Conservation (phyloP, 2,113 vertebrate species). For the Sinocyclocheilus rhinocerous region DNA sequence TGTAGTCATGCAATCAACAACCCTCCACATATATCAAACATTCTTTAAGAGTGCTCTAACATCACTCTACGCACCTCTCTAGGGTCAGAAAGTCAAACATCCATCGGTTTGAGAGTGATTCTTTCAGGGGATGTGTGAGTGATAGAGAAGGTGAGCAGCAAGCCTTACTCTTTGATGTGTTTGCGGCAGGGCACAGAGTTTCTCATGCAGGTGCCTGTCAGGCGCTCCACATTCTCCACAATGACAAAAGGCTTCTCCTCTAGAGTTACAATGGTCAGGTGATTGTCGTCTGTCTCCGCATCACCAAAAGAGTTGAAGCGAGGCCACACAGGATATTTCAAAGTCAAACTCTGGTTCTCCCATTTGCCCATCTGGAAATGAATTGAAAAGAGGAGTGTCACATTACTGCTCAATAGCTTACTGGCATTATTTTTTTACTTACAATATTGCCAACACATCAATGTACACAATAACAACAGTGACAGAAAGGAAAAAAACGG, state of each 20-base stretch:
- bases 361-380: constrained; percentile 88
- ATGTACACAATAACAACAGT: background rate
- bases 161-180: constrained; percentile 91
- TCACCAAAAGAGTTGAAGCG: constrained; percentile 91
- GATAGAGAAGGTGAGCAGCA: background rate
- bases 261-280: constrained; percentile 95
- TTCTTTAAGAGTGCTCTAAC: constrained; percentile 30
- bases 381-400: background rate
- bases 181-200: constrained; percentile 96
- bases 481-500: background rate
- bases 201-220: constrained; percentile 94
- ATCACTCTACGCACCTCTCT: background rate
- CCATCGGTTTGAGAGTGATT: background rate
- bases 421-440: background rate
- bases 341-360: constrained; percentile 91
- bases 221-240: constrained; percentile 93
- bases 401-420: background rate
- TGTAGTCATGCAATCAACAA: constrained; percentile 33
- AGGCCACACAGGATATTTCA: constrained; percentile 95
- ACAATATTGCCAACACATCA: background rate
- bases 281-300: constrained; percentile 91
- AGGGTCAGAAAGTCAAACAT: constrained; percentile 8
- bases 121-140: constrained; percentile 1
- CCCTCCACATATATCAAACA: constrained; percentile 56
- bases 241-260: constrained; percentile 98